Evolutionary conservation across 2,888 invertebrate genomes (phyloP).

Genomic region (Oscheius sp.): DNA sequence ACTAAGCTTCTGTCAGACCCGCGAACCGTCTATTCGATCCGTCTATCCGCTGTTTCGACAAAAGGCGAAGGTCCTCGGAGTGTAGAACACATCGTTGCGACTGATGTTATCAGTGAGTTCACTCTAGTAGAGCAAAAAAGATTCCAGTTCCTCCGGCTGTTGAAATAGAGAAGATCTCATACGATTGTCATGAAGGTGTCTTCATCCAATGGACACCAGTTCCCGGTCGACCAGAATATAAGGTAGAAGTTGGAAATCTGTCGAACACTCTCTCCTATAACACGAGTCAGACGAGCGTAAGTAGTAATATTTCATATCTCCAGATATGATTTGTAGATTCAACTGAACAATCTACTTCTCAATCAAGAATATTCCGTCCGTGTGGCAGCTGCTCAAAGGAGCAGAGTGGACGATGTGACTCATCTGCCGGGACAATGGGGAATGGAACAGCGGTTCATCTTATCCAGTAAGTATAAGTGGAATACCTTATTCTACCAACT

Average conservation of each 20-base stretch:
- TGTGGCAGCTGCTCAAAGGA: slow-evolving; percentile 47
- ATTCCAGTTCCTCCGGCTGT: slow-evolving; percentile 46
- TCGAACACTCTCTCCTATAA: slow-evolving; percentile 25
- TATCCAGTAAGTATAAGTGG: slow-evolving; percentile 20
- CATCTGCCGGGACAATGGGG: slow-evolving; percentile 48
- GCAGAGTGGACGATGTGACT: slow-evolving; percentile 48
- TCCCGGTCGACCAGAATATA: slow-evolving; percentile 18
- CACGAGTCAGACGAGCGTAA: slow-evolving; percentile 17
- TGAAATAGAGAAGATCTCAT: slow-evolving; percentile 44
- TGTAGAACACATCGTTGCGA: slow-evolving; percentile 54
- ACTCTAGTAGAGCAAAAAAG: not conserved
- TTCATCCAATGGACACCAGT: slow-evolving; percentile 14
- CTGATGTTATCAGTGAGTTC: slow-evolving; percentile 42
- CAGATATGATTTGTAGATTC: slow-evolving; percentile 43
- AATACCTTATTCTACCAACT: slow-evolving; percentile 24
- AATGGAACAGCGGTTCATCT: slow-evolving; percentile 46
- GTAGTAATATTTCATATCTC: not conserved
- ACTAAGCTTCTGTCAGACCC: slow-evolving; percentile 48
- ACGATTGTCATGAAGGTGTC: slow-evolving; percentile 46
- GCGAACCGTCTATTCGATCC: slow-evolving; percentile 60
- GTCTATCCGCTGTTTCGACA: slow-evolving; percentile 63
- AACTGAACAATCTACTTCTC: slow-evolving; percentile 48
- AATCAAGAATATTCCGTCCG: slow-evolving; percentile 54
- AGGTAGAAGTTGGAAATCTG: slow-evolving; percentile 25
- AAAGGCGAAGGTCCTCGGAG: slow-evolving; percentile 70